Evolutionary conservation across 2,113 vertebrate species (phyloP).

Genomic region (Camelus dromedarius): DNA sequence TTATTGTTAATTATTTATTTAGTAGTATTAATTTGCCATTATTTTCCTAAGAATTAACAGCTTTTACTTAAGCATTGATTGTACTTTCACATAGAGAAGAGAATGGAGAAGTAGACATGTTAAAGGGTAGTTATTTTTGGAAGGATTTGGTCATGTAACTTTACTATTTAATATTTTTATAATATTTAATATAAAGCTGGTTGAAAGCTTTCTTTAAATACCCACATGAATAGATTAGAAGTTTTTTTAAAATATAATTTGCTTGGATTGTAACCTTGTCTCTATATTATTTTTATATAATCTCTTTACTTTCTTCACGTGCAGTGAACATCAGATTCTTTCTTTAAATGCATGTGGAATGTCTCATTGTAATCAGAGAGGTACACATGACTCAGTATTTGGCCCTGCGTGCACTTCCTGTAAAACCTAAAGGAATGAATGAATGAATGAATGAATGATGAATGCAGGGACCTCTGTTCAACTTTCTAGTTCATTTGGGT

Average conservation of each 20-base stretch:
- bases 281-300: not conserved
- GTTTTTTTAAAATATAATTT: slow-evolving; percentile 37
- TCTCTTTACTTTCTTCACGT: not conserved
- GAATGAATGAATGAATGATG: not conserved
- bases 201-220: slow-evolving; percentile 20
- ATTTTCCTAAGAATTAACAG: not conserved
- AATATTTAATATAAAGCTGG: not conserved
- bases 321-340: not conserved
- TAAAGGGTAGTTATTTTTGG: not conserved
- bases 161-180: not conserved
- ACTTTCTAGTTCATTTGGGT: not conserved
- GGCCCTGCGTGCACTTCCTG: not conserved
- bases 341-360: not conserved
- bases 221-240: not conserved
- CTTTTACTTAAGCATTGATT: not conserved
- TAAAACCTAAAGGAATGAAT: not conserved
- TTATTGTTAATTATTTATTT: not conserved
- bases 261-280: not conserved
- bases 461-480: not conserved
- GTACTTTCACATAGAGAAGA: not conserved
- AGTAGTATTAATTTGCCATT: not conserved
- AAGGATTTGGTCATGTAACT: not conserved
- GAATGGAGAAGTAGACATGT: not conserved
- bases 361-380: not conserved
- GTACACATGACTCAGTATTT: not conserved